Base-by-base conservation (phyloP, 2,113 vertebrate species). In the Hystrix cristata region DNA sequence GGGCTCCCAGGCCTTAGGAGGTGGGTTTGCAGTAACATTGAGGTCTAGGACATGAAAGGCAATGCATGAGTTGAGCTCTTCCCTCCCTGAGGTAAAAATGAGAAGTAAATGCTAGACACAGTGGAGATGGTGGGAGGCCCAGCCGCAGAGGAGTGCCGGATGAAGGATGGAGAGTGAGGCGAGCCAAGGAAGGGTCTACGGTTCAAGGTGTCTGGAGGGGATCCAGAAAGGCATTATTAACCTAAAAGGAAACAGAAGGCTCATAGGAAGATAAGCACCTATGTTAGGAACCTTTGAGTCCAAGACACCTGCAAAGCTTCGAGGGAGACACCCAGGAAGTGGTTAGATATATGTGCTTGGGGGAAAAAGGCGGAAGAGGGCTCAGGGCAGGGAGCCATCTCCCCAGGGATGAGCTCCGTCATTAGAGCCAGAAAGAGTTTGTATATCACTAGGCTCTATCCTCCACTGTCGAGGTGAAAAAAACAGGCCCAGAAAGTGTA, bases 131-230 rank as follows among this genome's bases (percentile, higher is more conserved):
- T 13, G 3, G 57, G 27, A 60, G 57, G 4, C 71, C 71, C 2
- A 51, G n/a, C 7, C 19, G 3, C 0, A 43, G 18, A 64, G 46
- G 43, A 7, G 18, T 9, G 71, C 11, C 12, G 10, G 21, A 11
- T 23, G 18, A 9, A 1, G 15, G 60, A 43, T 29, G 48, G 43
- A 13, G 15, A 18, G 29, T 13, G 18, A 10, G 8, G 5, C 34
- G 46, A 57, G n/a, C 6, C 3, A 4, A 60, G n/a, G 55, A 67
- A 29, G 80, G 69, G 14, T 16, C 78, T 21, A 48, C 31, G 15
- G 9, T 67, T 13, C 27, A 65, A 53, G 55, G 43, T 5, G 7
- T 81, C 46, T 16, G 18, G 0, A 0, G 29, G 48, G 62, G 62
- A 57, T 12, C 2, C 8, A 29, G 65, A 76, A 59, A 65, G 19